Conservation (phyloP, 2,888 invertebrate species). For the Ecliptopera silaceata region DNA sequence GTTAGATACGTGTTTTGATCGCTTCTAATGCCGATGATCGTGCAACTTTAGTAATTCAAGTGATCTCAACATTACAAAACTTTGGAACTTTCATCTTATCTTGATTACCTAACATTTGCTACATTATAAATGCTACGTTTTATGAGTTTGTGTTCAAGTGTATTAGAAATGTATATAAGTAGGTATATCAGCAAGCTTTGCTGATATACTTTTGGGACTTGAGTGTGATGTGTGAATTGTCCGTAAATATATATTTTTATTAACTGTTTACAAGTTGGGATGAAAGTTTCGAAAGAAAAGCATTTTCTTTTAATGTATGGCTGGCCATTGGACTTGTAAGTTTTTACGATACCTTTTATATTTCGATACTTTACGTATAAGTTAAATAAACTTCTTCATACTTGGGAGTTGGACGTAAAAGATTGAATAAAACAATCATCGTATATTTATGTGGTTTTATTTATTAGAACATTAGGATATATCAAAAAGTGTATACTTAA, state of each 20-base stretch:
- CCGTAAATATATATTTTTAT: too few species aligned
- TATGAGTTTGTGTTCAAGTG: too few species aligned
- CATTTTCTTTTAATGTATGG: constrained; percentile 46
- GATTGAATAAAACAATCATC: constrained; percentile 53
- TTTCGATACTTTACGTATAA: constrained; percentile 42
- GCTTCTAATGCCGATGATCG: constrained; percentile 14
- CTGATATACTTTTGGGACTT: too few species aligned
- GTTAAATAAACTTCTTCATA: constrained; percentile 46
- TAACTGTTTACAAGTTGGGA: too few species aligned
- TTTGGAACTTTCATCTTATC: constrained; percentile 5
- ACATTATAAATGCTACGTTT: too few species aligned
- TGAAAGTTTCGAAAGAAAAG: constrained; percentile 30
- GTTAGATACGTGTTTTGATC: constrained; percentile 20
- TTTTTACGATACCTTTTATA: constrained; percentile 45
- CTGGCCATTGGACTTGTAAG: constrained; percentile 44
- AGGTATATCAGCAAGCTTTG: too few species aligned
- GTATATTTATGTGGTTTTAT: constrained; percentile 25
- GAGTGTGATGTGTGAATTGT: too few species aligned
- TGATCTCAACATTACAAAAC: constrained; percentile 50
- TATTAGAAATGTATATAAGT: too few species aligned
- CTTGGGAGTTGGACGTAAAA: constrained; percentile 40
- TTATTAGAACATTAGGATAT: background rate
- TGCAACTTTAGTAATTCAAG: constrained; percentile 18
- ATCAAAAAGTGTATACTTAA: background rate
- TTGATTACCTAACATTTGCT: too few species aligned